Evolutionary conservation across 1,140 invertebrate genomes (phyloP).

Genomic region (Drosophila rhopaloa): DNA sequence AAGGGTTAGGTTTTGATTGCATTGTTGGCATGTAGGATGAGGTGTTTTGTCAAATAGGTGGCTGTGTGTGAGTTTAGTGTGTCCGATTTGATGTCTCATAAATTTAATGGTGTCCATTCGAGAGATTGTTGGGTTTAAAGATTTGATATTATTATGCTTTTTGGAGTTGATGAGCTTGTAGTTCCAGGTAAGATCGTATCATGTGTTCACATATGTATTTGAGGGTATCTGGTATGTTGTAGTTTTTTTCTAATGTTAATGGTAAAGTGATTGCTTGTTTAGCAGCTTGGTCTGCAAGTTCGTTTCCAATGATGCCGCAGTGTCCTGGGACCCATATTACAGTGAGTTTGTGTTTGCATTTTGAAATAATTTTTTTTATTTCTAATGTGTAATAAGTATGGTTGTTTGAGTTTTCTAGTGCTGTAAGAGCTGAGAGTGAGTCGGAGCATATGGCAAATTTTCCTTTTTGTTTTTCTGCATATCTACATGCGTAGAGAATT

Average conservation of each 20-base stretch:
- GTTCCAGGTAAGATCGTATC: too few relatives aligned
- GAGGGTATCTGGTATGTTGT: not conserved
- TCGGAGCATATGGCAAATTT: too few relatives aligned
- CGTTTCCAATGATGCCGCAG: slow-evolving; percentile 9
- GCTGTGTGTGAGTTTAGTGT: slow-evolving; percentile 9
- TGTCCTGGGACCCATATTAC: slow-evolving; percentile 16
- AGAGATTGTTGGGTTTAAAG: not conserved
- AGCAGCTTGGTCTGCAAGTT: not conserved
- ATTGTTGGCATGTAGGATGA: not conserved
- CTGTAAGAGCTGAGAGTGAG: too few relatives aligned
- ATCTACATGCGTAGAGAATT: slow-evolving; percentile 6
- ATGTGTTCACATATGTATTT: too few relatives aligned
- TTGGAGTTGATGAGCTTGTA: not conserved
- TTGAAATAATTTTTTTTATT: slow-evolving; percentile 4
- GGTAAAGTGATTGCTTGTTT: slow-evolving; percentile 3
- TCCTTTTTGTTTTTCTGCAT: too few relatives aligned
- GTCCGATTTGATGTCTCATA: slow-evolving; percentile 1
- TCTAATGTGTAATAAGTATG: too few relatives aligned
- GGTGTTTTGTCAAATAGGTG: not conserved
- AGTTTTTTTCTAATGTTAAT: slow-evolving; percentile 10
- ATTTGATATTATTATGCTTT: too few relatives aligned
- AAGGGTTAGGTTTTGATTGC: not conserved
- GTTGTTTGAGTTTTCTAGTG: too few relatives aligned
- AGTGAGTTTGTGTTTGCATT: slow-evolving; percentile 7
- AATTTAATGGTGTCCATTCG: slow-evolving; percentile 13